Conservation (phyloP, 2,888 invertebrate species). For the Brachylomia viminalis region DNA sequence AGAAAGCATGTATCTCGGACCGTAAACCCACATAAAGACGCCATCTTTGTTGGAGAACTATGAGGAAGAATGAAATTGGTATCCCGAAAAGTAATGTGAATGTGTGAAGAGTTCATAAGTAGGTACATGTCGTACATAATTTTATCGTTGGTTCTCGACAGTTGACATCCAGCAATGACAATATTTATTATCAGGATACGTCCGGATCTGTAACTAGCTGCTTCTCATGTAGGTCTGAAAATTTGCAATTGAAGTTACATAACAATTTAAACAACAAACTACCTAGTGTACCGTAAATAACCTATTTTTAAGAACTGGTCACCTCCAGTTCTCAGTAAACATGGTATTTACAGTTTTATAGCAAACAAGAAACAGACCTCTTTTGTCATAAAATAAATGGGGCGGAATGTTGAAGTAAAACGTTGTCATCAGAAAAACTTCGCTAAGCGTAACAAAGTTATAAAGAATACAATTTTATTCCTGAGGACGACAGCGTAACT, state of each 20-base stretch:
- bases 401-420: not conserved
- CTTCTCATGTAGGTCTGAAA: too few species aligned
- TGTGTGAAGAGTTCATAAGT: slow-evolving; percentile 5
- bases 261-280: not conserved
- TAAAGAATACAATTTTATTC: slow-evolving; percentile 23
- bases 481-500: slow-evolving; percentile 7
- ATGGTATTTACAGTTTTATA: not conserved
- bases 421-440: slow-evolving; percentile 26
- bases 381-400: slow-evolving; percentile 17
- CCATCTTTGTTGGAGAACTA: slow-evolving; percentile 32
- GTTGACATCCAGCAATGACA: not conserved
- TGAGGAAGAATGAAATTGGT: slow-evolving; percentile 18
- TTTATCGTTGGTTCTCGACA: not conserved
- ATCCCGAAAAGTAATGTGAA: slow-evolving; percentile 5
- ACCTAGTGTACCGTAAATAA: not conserved
- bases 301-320: not conserved
- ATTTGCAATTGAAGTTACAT: not conserved
- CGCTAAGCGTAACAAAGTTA: slow-evolving; percentile 21
- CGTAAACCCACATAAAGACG: slow-evolving; percentile 26
- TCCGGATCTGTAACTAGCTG: too few species aligned
- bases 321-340: not conserved
- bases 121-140: not conserved
- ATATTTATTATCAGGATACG: not conserved
- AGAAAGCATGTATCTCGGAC: slow-evolving; percentile 20
- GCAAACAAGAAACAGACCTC: not conserved